A percentile compares a stretch with the other conserved stretches of the same genome.
Evolutionary conservation across 2,113 vertebrate genomes (phyloP).

Genomic region (Pangasianodon gigas): DNA sequence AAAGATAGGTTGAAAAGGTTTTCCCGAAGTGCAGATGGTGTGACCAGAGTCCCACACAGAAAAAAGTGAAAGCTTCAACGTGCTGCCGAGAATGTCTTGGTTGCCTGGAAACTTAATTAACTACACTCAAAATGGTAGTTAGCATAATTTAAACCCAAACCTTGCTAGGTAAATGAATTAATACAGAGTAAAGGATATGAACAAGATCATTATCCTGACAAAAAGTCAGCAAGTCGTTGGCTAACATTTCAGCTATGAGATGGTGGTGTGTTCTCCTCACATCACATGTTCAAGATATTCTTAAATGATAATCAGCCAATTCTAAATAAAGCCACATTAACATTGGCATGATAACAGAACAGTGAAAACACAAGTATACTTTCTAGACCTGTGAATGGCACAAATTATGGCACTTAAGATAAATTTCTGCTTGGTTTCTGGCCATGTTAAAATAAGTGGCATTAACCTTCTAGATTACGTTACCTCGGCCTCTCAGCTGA

Average conservation of each 20-base stretch:
- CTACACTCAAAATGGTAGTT: neutral
- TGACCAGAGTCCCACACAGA: too few species aligned
- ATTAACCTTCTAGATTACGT: neutral
- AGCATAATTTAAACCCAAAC: neutral
- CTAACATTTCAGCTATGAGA: neutral
- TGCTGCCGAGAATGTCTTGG: too few species aligned
- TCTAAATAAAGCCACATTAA: neutral
- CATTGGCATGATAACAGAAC: neutral
- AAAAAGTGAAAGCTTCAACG: too few species aligned
- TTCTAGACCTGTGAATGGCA: neutral
- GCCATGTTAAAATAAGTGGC: neutral
- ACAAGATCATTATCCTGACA: neutral
- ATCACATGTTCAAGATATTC: neutral
- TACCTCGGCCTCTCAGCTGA: neutral
- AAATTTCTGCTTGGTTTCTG: neutral
- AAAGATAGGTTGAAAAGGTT: too few species aligned
- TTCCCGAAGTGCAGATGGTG: too few species aligned
- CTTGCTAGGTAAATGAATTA: neutral
- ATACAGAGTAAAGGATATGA: neutral
- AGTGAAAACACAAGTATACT: neutral
- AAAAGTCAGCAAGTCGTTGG: neutral
- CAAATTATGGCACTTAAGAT: neutral
- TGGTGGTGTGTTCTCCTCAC: neutral
- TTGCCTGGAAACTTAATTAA: too few species aligned
- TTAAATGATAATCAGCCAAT: neutral